Base-by-base conservation (phyloP, 2,888 invertebrate genomes). In the Xestia sexstrigata region DNA sequence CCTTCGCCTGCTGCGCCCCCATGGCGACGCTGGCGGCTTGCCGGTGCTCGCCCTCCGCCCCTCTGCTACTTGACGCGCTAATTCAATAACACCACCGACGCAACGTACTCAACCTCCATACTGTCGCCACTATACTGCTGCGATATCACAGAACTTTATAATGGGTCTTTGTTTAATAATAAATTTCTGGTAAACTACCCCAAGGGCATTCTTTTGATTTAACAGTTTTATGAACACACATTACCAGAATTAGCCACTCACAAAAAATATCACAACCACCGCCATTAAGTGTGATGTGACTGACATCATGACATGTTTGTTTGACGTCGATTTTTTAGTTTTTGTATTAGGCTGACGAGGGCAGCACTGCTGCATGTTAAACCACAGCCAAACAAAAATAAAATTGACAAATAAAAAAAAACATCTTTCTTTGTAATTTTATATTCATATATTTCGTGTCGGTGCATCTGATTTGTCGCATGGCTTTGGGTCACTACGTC, bases 1-100 rank as follows among this genome's bases (percentile, higher is more conserved):
- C 99, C 97, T 99, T 99, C 95, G 98, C 98, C 97, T 98, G 99
- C 97, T 99, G 99, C 94, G 99, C 99, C 96, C 99, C 99, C 99
- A 99, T 99, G 95, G 94, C 42, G 23, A 15, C 42, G 17, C n/a
- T 97, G 85, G 79, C 78, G 79, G 77, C 78, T 85, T 82, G 84
- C 85, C 87, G 87, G 84, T 81, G 76, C 78, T 81, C 87, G 75
- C 87, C 84, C 86, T 87, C 89, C 87, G 87, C 88, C 83, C 88
- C 84, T 80, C 87, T 75, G 87, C 87, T 82, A 81, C 88, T 81
- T 85, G 87, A 87, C 88, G 87, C 91, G 91, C 92, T 94, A 94
- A 93, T 94, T 93, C 91, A 93, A 94, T 94, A 94, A 93, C 90
- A 92, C 89, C 89, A 89, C 78, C 89, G 91, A 92, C 89, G 89